Base-by-base conservation (phyloP, 2,888 invertebrate genomes). In the Erebia epiphron region DNA sequence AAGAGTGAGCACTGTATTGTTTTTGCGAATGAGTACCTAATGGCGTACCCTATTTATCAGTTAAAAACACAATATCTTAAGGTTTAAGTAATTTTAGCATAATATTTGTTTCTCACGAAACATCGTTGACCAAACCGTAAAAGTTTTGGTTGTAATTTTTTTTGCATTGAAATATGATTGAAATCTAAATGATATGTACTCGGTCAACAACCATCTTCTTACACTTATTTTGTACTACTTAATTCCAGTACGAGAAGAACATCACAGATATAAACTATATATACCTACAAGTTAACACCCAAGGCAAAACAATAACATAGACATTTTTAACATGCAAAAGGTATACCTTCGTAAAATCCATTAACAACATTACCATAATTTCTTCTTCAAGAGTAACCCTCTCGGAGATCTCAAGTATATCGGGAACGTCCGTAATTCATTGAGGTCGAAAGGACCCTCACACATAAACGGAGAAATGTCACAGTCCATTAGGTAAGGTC, bases 381-480 rank as follows among this genome's bases (percentile, higher is more conserved):
- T 62, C 18, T 46, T 41, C 14, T 35, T 56, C 21, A 56, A 63
- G 49, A 35, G 49, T 61, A 68, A 68, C 62, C 54, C 62, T 54
- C 63, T 46, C 62, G 35, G 10, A 49, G 49, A 61, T 54, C 61
- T 46, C 52, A 66, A 68, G 54, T 68, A 62, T 68, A 57, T 54
- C 56, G 64, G 54, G 67, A 61, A 26, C 65, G 52, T 70, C 58
- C 57, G 69, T 74, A 74, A 72, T 68, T 74, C 72, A 74, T 68
- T 74, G 72, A 66, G 63, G 69, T 73, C 64, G 69, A 67, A 73
- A 26, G 67, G 65, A 68, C 72, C 72, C 70, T 72, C 72, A 64
- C 66, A 68, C 66, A 70, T 74, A 74, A 74, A 72, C 63, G 72
- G 68, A 66, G 68, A 74, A 73, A 74, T 74, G 68, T 70, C 72